These are phyloP conservation scores for Brachionus manjavacas DNA, from an alignment of 1,140 invertebrate genomes.

Conservation along the genomic window DNA sequence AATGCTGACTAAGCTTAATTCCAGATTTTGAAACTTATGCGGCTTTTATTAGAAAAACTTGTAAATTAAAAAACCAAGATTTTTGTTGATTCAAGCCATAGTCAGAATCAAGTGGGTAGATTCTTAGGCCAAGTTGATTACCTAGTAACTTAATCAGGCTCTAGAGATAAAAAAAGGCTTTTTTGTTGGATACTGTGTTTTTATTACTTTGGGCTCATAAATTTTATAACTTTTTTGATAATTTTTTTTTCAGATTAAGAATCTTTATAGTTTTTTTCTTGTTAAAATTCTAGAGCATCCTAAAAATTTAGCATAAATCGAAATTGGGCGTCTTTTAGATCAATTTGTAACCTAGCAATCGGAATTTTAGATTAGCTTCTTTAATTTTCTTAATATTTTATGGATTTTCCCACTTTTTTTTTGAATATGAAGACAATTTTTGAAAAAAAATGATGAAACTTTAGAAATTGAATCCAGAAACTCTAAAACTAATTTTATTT, in stretches of 20 bases:
- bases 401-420: no score
- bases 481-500: no score
- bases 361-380: not conserved
- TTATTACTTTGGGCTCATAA: not conserved
- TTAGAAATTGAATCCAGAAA: no score
- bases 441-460: no score
- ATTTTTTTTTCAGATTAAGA: not conserved
- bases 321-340: constrained; percentile 3
- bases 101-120: not conserved
- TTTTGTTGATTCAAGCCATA: not conserved
- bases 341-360: constrained; percentile 14
- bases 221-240: constrained; percentile 1
- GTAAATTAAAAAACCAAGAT: not conserved
- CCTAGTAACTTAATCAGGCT: not conserved
- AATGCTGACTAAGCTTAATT: not conserved
- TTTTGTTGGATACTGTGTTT: not conserved
- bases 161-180: not conserved
- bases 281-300: not conserved
- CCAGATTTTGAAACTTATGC: not conserved
- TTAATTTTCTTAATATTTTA: not conserved
- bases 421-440: no score
- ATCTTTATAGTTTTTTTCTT: not conserved
- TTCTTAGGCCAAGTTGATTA: not conserved
- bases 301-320: not conserved
- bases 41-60: not conserved